These are phyloP conservation scores for Brachyrhaphis roseni DNA, from an alignment of 2,797 vertebrate genomes.

Conservation along the genomic window DNA sequence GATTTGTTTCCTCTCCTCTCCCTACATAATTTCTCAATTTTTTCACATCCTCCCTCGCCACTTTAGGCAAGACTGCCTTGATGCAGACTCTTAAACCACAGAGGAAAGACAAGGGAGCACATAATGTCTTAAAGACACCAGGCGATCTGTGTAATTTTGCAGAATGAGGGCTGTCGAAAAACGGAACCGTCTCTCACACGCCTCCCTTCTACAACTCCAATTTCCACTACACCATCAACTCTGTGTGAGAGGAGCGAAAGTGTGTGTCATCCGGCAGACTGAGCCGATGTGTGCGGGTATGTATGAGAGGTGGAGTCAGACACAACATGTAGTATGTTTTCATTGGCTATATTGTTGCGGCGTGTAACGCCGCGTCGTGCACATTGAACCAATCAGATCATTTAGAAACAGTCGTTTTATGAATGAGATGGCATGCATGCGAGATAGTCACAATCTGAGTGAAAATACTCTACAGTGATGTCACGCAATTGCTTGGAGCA, in stretches of 20 bases:
- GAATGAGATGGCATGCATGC: constrained; percentile 76
- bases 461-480: constrained; percentile 75
- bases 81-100: constrained; percentile 12
- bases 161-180: constrained; percentile 62
- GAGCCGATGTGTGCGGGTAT: constrained; percentile 36
- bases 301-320: constrained; percentile 66
- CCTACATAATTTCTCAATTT: constrained; percentile 24
- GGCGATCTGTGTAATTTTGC: constrained; percentile 40
- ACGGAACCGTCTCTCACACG: constrained; percentile 43
- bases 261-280: constrained; percentile 44
- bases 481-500: constrained; percentile 68
- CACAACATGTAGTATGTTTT: constrained; percentile 60
- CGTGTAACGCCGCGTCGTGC: constrained; percentile 68
- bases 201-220: constrained; percentile 38
- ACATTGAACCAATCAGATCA: constrained; percentile 62
- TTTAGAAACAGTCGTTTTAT: constrained; percentile 71
- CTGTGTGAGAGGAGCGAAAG: constrained; percentile 53
- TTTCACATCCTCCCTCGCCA: constrained; percentile 21
- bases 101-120: constrained; percentile 24
- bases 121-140: constrained; percentile 25
- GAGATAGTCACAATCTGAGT: constrained; percentile 59
- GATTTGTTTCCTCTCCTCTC: constrained; percentile 34
- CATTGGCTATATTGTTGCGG: constrained; percentile 68
- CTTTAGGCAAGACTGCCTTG: constrained; percentile 26
- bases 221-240: constrained; percentile 53